These are phyloP conservation scores for Etheostoma nigrum DNA, from an alignment of 2,797 vertebrate species.

Conservation along the genomic window DNA sequence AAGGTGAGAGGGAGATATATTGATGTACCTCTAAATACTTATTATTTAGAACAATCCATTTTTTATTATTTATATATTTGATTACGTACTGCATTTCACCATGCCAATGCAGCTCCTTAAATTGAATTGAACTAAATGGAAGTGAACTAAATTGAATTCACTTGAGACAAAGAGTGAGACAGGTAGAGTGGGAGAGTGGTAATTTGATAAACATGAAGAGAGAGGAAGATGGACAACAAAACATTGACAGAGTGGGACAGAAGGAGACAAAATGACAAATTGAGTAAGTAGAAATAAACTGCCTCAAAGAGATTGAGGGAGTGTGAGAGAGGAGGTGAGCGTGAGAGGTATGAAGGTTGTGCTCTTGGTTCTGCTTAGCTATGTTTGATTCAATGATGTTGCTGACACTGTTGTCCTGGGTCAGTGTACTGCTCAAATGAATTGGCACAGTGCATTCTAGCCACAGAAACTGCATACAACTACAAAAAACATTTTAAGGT, in stretches of 20 bases:
- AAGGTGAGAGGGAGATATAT: constrained; percentile 36
- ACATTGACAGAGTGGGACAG: constrained; percentile 44
- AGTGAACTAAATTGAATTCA: constrained; percentile 41
- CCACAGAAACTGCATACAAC: neutral
- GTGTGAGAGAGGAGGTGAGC: neutral
- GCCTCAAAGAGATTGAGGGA: constrained; percentile 17
- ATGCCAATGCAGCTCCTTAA: constrained; percentile 28
- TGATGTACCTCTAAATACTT: constrained; percentile 31
- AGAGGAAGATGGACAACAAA: constrained; percentile 40
- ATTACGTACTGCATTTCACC: constrained; percentile 16
- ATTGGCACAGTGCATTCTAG: constrained; percentile 2
- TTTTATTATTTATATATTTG: constrained; percentile 27
- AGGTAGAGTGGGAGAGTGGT: constrained; percentile 29
- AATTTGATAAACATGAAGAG: constrained; percentile 48
- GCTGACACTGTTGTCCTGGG: constrained; percentile 50
- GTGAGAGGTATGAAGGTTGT: constrained; percentile 42
- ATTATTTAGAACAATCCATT: constrained; percentile 35
- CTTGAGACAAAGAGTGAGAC: constrained; percentile 38
- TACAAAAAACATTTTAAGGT: neutral
- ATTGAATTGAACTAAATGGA: constrained; percentile 41
- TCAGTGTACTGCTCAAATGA: constrained; percentile 35
- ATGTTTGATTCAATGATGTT: constrained; percentile 53
- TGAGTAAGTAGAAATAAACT: constrained; percentile 49
- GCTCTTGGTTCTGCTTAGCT: constrained; percentile 49
- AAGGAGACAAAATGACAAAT: constrained; percentile 55